Conservation (phyloP, 1,140 invertebrate species). For the Halesus radiatus region DNA sequence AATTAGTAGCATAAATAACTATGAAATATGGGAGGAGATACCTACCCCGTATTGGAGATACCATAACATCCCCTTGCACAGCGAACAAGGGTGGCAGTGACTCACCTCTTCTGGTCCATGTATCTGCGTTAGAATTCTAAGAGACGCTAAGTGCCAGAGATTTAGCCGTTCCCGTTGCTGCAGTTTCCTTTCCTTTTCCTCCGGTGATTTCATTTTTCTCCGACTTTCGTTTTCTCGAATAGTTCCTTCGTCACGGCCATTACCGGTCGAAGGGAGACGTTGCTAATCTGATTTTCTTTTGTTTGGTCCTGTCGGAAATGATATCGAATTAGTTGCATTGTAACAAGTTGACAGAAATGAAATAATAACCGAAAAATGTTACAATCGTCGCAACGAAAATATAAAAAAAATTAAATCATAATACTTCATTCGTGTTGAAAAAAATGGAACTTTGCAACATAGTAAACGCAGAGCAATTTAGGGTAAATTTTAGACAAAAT, state of each 20-base stretch:
- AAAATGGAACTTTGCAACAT: too few species aligned
- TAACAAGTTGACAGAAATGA: neutral
- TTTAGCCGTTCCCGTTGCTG: constrained; percentile 42
- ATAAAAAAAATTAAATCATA: too few species aligned
- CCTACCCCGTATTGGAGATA: too few species aligned
- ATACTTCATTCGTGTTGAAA: too few species aligned
- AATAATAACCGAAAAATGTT: neutral
- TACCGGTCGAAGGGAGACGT: constrained; percentile 26
- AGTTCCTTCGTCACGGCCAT: constrained; percentile 40
- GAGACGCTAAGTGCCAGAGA: constrained; percentile 52
- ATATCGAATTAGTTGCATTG: too few species aligned
- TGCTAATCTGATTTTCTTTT: neutral
- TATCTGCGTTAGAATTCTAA: constrained; percentile 49
- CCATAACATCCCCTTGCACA: neutral
- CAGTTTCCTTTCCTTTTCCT: constrained; percentile 3
- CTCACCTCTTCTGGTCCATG: constrained; percentile 32
- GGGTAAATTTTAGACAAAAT: too few species aligned
- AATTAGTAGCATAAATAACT: too few species aligned
- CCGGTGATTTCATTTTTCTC: constrained; percentile 36
- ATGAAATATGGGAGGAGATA: too few species aligned
- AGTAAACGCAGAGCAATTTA: too few species aligned
- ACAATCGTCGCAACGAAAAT: too few species aligned
- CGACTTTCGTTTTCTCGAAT: constrained; percentile 16
- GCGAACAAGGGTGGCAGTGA: neutral
- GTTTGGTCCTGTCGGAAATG: neutral